phyloP scores from a whole-genome alignment of 2,888 invertebrate species.

The Drosophila anomelani region DNA sequence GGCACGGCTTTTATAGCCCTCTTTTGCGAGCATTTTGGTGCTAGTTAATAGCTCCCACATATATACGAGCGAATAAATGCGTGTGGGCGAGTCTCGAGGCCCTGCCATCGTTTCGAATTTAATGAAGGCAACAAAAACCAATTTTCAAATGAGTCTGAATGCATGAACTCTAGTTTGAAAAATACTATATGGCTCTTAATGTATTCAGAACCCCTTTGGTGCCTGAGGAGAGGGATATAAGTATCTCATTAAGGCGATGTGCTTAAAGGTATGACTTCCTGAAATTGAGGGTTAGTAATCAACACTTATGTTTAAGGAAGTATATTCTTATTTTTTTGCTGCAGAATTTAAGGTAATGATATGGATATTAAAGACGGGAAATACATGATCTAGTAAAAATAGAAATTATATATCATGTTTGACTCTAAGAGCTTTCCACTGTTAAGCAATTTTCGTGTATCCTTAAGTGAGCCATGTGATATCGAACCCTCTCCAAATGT shows the following conservation, averaged over 20 bases:
- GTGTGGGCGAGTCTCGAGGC: conserved; percentile 60
- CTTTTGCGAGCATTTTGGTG: conserved; percentile 61
- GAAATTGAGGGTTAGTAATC: background rate
- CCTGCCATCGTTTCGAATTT: conserved; percentile 51
- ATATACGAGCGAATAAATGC: conserved; percentile 16
- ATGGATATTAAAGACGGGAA: conserved; percentile 1
- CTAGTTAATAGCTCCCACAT: conserved; percentile 52
- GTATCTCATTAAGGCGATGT: background rate
- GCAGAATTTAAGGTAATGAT: background rate
- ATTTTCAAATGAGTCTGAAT: conserved; percentile 34
- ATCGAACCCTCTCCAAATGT: background rate
- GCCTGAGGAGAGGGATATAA: background rate
- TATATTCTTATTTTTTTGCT: background rate
- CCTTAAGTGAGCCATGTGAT: background rate
- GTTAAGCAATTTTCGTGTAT: background rate
- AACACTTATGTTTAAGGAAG: background rate
- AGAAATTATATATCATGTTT: background rate
- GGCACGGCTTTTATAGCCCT: conserved; percentile 55
- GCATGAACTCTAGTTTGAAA: conserved; percentile 15
- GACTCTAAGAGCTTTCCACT: background rate
- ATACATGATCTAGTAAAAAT: background rate
- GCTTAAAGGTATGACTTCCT: conserved; percentile 2
- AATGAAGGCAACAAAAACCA: conserved; percentile 57
- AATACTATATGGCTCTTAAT: background rate
- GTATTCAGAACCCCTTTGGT: background rate